Conservation (phyloP, 2,888 invertebrate species). For the Sarcophaga caerulescens region DNA sequence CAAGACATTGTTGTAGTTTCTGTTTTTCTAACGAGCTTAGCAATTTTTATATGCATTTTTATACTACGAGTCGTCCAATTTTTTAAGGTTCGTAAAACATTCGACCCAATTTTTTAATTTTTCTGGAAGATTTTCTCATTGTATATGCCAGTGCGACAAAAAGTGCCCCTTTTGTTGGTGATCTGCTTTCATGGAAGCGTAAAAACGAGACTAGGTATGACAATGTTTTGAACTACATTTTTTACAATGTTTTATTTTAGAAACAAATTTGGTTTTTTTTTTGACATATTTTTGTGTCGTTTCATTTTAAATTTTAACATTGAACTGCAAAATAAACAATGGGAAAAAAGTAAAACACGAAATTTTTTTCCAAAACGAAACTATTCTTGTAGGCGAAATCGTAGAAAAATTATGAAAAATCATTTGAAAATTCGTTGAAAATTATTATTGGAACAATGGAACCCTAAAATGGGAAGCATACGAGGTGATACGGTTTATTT, state of each 20-base stretch:
- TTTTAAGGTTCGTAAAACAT: conserved; percentile 63
- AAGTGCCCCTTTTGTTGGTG: conserved; percentile 31
- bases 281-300: conserved; percentile 48
- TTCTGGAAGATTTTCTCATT: conserved; percentile 59
- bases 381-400: conserved; percentile 32
- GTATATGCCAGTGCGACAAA: conserved; percentile 51
- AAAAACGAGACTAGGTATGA: conserved; percentile 47
- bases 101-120: conserved; percentile 66
- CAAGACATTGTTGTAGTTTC: not conserved
- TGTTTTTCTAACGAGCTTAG: not conserved
- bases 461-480: conserved; percentile 58
- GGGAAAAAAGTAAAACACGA: conserved; percentile 17
- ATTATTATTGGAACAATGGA: conserved; percentile 32
- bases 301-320: conserved; percentile 43
- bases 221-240: conserved; percentile 63
- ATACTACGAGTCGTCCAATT: conserved; percentile 53
- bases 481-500: conserved; percentile 59
- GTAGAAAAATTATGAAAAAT: not conserved
- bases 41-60: conserved; percentile 41
- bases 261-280: conserved; percentile 63
- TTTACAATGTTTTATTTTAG: conserved; percentile 47
- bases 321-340: conserved; percentile 7
- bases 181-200: conserved; percentile 45
- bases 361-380: conserved; percentile 21
- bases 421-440: conserved; percentile 26